Percentiles rank a stretch among this genome's conserved stretches.
phyloP scores from a whole-genome alignment of 2,888 invertebrate species.

The Ditula angustiorana region DNA sequence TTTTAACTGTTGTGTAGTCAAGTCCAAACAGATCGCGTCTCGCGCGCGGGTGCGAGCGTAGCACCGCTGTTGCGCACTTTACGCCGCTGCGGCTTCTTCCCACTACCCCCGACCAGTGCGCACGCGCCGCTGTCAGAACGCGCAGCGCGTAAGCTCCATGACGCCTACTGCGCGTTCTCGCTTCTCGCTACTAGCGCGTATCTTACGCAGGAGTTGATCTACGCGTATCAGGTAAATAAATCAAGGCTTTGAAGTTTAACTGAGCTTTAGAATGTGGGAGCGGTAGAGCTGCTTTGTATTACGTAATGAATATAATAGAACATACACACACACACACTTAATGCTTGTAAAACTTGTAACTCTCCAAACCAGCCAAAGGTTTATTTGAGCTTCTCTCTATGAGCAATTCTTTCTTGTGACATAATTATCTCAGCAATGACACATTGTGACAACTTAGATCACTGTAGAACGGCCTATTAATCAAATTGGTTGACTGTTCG shows the following conservation, averaged over 20 bases:
- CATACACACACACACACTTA: too few species aligned
- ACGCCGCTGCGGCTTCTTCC: slow-evolving; percentile 52
- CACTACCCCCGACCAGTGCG: slow-evolving; percentile 31
- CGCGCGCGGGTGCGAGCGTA: slow-evolving; percentile 49
- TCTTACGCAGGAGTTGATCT: slow-evolving; percentile 59
- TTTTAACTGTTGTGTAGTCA: not conserved
- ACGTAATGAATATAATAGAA: too few species aligned
- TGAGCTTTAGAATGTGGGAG: too few species aligned
- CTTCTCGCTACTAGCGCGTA: slow-evolving; percentile 55
- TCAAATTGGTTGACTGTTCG: not conserved
- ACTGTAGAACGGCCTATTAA: too few species aligned
- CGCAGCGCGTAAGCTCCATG: slow-evolving; percentile 40
- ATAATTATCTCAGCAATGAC: too few species aligned
- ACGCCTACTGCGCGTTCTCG: slow-evolving; percentile 53
- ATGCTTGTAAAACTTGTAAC: too few species aligned
- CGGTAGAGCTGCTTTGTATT: too few species aligned
- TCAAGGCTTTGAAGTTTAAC: not conserved
- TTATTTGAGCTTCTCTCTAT: too few species aligned
- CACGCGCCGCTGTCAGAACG: slow-evolving; percentile 6
- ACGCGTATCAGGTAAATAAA: slow-evolving; percentile 58
- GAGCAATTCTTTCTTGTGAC: too few species aligned
- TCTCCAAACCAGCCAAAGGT: too few species aligned
- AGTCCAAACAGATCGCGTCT: slow-evolving; percentile 24
- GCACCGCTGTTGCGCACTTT: slow-evolving; percentile 53
- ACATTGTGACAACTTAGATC: not conserved